A percentile compares a stretch with the other conserved stretches of the same genome.
Evolutionary conservation across 2,113 vertebrate species (phyloP).

Genomic region (Neogale vison): DNA sequence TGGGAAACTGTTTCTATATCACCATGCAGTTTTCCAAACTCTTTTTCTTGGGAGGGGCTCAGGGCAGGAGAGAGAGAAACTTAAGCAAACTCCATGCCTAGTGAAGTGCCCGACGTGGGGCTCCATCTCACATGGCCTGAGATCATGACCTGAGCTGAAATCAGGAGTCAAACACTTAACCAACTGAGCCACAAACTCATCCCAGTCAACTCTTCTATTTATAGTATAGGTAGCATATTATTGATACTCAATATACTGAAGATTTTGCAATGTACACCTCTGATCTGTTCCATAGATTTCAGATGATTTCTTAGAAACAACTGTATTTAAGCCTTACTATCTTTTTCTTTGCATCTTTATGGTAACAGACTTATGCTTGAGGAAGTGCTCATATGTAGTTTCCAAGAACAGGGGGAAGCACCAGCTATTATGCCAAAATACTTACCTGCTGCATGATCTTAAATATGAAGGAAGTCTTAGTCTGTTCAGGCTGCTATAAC

Average conservation of each 20-base stretch:
- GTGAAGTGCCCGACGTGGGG: not conserved
- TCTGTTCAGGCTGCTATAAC: not conserved
- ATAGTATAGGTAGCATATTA: not conserved
- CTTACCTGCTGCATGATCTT: not conserved
- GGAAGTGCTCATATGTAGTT: not conserved
- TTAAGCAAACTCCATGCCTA: not conserved
- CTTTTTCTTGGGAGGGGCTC: not conserved
- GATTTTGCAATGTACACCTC: not conserved
- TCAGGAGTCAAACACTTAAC: not conserved
- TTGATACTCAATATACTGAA: not conserved
- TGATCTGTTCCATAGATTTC: not conserved
- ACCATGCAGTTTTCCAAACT: not conserved
- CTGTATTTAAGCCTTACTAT: not conserved
- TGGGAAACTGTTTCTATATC: not conserved
- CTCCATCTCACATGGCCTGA: not conserved
- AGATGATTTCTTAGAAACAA: not conserved
- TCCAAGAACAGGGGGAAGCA: not conserved
- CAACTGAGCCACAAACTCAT: not conserved
- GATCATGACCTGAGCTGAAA: not conserved
- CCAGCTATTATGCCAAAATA: not conserved
- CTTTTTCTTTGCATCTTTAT: constrained; percentile 6
- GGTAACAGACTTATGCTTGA: not conserved
- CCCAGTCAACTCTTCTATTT: not conserved
- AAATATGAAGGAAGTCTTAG: not conserved
- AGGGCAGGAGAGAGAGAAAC: not conserved